These are phyloP conservation scores for Nipponia nippon DNA, from an alignment of 2,113 vertebrate genomes.

Conservation along the genomic window DNA sequence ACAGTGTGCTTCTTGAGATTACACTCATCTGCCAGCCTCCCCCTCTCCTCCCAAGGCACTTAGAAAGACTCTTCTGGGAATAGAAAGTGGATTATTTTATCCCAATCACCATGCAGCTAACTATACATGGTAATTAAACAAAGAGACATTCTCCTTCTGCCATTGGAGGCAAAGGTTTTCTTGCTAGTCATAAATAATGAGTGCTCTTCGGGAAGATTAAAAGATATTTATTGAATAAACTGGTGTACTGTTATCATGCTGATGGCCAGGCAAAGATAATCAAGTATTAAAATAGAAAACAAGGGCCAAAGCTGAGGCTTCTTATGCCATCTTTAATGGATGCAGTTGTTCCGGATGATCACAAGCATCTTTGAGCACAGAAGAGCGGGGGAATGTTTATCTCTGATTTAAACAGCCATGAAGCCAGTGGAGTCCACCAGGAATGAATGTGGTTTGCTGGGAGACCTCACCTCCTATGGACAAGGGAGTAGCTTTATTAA, in stretches of 20 bases:
- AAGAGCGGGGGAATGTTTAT: background rate
- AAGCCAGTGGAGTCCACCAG: background rate
- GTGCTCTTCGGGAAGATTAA: constrained; percentile 11
- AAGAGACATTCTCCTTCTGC: constrained; percentile 66
- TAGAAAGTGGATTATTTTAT: constrained; percentile 71
- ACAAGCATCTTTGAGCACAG: background rate
- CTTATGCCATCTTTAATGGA: background rate
- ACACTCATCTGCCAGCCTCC: constrained; percentile 62
- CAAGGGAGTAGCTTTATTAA: background rate
- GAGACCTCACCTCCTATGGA: background rate
- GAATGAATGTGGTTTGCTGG: background rate
- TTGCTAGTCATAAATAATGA: constrained; percentile 67
- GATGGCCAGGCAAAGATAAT: background rate
- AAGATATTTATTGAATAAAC: constrained; percentile 62
- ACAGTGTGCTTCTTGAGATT: constrained; percentile 58
- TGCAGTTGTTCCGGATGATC: background rate
- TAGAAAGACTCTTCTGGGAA: constrained; percentile 73
- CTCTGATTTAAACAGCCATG: background rate
- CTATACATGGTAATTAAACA: constrained; percentile 73
- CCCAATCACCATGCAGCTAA: constrained; percentile 57
- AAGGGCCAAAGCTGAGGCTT: background rate
- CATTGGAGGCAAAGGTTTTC: constrained; percentile 66
- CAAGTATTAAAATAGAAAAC: background rate
- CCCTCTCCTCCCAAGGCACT: constrained; percentile 65
- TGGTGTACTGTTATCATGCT: background rate